phyloP scores from a whole-genome alignment of 1,140 invertebrate species.

The Antheraea mylitta region DNA sequence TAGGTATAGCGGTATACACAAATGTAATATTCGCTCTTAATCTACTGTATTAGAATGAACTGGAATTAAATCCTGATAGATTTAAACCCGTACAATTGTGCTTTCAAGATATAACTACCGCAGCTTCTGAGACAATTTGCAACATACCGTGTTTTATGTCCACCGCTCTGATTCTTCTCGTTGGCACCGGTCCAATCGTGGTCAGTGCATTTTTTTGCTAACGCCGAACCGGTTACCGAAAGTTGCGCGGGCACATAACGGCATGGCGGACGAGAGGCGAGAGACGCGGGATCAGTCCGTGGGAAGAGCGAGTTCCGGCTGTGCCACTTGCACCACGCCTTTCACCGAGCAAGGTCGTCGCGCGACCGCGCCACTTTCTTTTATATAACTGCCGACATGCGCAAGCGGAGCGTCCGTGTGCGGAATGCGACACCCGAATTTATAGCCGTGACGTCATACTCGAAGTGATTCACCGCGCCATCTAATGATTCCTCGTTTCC shows the following conservation, averaged over 20 bases:
- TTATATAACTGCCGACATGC: constrained; percentile 58
- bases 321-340: constrained; percentile 71
- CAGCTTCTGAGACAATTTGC: constrained; percentile 19
- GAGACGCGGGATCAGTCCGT: constrained; percentile 59
- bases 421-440: constrained; percentile 73
- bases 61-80: background rate
- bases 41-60: no score
- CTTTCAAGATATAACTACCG: constrained; percentile 4
- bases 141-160: constrained; percentile 40
- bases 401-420: constrained; percentile 22
- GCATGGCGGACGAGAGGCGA: constrained; percentile 55
- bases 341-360: constrained; percentile 75
- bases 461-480: constrained; percentile 48
- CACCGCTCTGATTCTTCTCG: constrained; percentile 29
- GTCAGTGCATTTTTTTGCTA: constrained; percentile 57
- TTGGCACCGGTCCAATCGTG: constrained; percentile 43
- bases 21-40: no score
- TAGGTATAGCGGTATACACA: no score
- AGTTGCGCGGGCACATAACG: constrained; percentile 63
- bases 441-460: constrained; percentile 64
- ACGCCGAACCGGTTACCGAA: constrained; percentile 62
- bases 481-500: background rate
- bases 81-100: background rate
- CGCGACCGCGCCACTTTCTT: constrained; percentile 75
- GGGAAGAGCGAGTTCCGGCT: constrained; percentile 73